A percentile compares a stretch with the other conserved stretches of the same genome.
Conservation (phyloP, 2,888 invertebrate genomes). For the Loripinus fragilis region DNA sequence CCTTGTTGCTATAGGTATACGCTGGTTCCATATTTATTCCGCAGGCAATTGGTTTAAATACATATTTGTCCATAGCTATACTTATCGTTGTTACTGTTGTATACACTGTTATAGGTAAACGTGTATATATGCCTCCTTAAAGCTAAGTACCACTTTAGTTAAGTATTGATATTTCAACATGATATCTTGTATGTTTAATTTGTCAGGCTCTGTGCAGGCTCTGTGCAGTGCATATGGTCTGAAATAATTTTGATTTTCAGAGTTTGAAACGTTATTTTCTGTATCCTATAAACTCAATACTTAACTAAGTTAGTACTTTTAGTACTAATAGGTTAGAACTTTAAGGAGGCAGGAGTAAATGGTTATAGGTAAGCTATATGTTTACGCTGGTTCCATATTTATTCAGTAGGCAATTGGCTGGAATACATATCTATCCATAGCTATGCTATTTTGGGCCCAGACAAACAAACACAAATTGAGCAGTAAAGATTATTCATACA, state of each 20-base stretch:
- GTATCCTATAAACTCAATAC: no score
- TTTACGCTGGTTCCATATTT: conserved; percentile 85
- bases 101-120: conserved; percentile 85
- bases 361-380: conserved; percentile 84
- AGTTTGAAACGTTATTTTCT: conserved; percentile 85
- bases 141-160: conserved; percentile 82
- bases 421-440: conserved; percentile 84
- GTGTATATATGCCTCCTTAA: conserved; percentile 84
- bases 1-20: conserved; percentile 83
- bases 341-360: no score
- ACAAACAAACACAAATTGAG: no score
- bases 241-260: no score
- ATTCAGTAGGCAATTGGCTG: conserved; percentile 84
- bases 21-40: conserved; percentile 85
- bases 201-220: no score
- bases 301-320: no score
- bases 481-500: no score
- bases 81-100: conserved; percentile 84
- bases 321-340: no score
- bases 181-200: no score
- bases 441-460: no score
- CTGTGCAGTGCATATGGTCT: no score
- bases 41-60: conserved; percentile 84
- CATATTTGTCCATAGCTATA: conserved; percentile 84
- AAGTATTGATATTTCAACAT: no score